Evolutionary conservation across 2,888 invertebrate genomes (phyloP).

Genomic region (Mystacides longicornis): DNA sequence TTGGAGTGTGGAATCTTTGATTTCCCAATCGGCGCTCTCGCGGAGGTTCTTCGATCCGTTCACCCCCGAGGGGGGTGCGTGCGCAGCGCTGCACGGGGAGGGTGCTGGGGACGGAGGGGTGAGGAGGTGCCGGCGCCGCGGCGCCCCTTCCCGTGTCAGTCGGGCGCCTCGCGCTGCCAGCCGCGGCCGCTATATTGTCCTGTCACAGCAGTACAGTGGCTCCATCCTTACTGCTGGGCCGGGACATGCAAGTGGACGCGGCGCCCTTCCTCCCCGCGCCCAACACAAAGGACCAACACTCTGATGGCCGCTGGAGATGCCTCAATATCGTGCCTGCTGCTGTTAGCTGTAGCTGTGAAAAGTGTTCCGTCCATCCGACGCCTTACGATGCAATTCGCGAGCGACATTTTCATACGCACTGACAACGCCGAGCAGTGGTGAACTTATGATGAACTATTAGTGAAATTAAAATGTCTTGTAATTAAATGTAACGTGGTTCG

Average conservation of each 20-base stretch:
- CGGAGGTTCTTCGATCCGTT: constrained; percentile 2
- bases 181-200: constrained; percentile 83
- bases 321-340: too few species aligned
- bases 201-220: constrained; percentile 90
- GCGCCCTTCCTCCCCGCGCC: constrained; percentile 9
- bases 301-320: not conserved
- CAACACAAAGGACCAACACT: not conserved
- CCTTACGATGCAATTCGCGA: too few species aligned
- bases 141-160: constrained; percentile 30
- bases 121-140: constrained; percentile 37
- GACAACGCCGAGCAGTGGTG: too few species aligned
- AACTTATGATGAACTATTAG: too few species aligned
- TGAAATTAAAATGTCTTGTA: too few species aligned
- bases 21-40: not conserved
- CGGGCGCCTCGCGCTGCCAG: constrained; percentile 13
- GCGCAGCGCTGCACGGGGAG: constrained; percentile 32
- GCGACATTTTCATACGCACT: too few species aligned
- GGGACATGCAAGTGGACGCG: constrained; percentile 61
- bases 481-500: too few species aligned
- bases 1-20: not conserved
- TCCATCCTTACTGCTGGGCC: constrained; percentile 77
- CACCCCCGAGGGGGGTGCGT: constrained; percentile 1
- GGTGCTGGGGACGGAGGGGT: constrained; percentile 42
- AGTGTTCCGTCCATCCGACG: too few species aligned
- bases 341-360: too few species aligned